Conservation (phyloP, 1,140 invertebrate species). For the Plodia interpunctella region DNA sequence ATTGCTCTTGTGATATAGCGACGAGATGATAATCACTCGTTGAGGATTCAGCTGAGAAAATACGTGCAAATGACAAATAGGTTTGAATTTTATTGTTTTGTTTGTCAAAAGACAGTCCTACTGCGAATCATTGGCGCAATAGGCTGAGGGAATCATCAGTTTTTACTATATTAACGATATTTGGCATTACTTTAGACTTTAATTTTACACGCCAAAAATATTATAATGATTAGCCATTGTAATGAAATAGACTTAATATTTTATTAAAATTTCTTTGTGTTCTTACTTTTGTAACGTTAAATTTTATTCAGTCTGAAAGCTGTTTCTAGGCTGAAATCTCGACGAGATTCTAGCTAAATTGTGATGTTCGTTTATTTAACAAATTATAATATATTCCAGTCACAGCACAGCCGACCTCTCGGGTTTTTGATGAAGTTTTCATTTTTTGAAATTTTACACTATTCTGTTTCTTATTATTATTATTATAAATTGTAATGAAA, state of each 20-base stretch:
- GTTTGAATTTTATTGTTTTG: neutral
- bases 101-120: neutral
- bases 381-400: conserved; percentile 1
- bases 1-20: neutral
- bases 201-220: too few relatives aligned
- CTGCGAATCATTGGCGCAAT: conserved; percentile 2
- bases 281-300: too few relatives aligned
- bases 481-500: conserved; percentile 13
- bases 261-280: too few relatives aligned
- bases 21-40: neutral
- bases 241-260: neutral
- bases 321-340: neutral
- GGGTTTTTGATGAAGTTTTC: conserved; percentile 18
- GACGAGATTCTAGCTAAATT: neutral
- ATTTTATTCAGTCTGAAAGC: too few relatives aligned
- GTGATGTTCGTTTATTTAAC: neutral
- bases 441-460: conserved; percentile 27
- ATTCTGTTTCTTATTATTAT: conserved; percentile 9
- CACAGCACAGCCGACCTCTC: neutral
- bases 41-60: neutral
- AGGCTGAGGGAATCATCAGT: neutral
- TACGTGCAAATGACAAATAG: neutral
- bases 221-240: too few relatives aligned
- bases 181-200: too few relatives aligned
- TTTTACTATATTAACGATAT: too few relatives aligned